Evolutionary conservation across 2,888 invertebrate genomes (phyloP), one percentile per base, ranked within the genome.

Genomic region (Imbricaverruca yamaguchii): DNA sequence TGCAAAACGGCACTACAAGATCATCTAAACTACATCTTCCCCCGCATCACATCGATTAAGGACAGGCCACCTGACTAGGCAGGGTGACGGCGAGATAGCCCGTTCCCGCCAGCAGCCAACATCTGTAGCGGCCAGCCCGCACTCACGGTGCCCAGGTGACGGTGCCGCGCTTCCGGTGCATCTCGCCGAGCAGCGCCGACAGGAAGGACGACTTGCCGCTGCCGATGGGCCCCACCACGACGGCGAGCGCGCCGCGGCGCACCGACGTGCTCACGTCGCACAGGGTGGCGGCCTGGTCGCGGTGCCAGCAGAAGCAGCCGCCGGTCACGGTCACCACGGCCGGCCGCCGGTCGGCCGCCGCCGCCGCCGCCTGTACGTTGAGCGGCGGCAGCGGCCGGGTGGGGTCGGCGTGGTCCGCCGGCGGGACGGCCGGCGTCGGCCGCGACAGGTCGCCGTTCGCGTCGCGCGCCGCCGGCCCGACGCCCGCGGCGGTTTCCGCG

Each of bases 191-290:
- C 69, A 94, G 87, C 0, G 94, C 93, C 21, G 92, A 91, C 1
- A 95, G 86, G 77, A 95, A 87, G 6, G 94, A 94, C 0, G 92
- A 91, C 86, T 95, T 95, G 6, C 95, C 95, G 82, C 92, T 91
- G 13, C 94, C 94, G 80, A 93, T 93, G 84, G 91, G 89, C 0
- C 95, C 95, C 53, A 95, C 93, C 9, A 96, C 90, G 85, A 93
- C 89, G 21, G 92, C 92, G 69, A 93, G 86, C 86, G 92, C 91
- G 57, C 92, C 92, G 91, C 63, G 67, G 18, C 39, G 67, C 25
- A 69, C 69, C 39, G 39, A 13, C 69, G 39, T 15, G 25, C 13
- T 15, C 1, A 69, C 15, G 69, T 69, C 69, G 13, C 10, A 4
- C 69, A 69, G 69, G 39, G 25, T 7, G 6, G 13, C 15, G 39